These are phyloP conservation scores for Corvus cornix DNA, from an alignment of 2,113 vertebrate genomes.

Conservation along the genomic window DNA sequence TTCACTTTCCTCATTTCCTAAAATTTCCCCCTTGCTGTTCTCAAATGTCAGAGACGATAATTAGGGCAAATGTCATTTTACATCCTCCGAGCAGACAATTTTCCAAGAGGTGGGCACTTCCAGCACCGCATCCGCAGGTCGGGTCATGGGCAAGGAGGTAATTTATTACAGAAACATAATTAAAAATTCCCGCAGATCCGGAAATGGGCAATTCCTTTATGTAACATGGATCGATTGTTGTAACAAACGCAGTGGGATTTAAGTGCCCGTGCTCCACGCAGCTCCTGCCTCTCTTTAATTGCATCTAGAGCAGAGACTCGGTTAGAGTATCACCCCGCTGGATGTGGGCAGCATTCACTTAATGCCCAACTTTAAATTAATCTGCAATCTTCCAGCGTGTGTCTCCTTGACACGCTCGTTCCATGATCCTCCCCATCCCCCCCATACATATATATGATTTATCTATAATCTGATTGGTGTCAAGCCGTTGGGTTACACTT, in stretches of 20 bases:
- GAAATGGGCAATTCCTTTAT: conserved; percentile 31
- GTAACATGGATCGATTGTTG: background rate
- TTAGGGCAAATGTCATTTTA: background rate
- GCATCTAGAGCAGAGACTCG: background rate
- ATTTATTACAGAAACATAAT: background rate
- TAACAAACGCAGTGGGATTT: background rate
- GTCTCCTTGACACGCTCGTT: conserved; percentile 28
- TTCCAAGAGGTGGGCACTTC: background rate
- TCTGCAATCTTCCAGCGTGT: background rate
- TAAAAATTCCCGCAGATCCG: background rate
- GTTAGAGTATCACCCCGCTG: background rate
- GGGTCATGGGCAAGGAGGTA: background rate
- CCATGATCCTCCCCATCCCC: background rate
- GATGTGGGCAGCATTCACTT: background rate
- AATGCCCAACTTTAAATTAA: conserved; percentile 30
- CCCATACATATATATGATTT: background rate
- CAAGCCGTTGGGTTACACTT: conserved; percentile 22
- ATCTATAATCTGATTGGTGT: conserved; percentile 8
- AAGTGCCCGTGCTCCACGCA: background rate
- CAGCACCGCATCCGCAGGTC: background rate
- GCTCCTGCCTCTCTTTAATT: background rate
- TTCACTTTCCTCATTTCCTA: background rate
- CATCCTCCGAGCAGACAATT: background rate
- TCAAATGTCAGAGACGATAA: background rate
- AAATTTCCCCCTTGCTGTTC: background rate